These are phyloP conservation scores for Nycticebus coucang DNA, from an alignment of 2,113 vertebrate genomes.

Conservation along the genomic window DNA sequence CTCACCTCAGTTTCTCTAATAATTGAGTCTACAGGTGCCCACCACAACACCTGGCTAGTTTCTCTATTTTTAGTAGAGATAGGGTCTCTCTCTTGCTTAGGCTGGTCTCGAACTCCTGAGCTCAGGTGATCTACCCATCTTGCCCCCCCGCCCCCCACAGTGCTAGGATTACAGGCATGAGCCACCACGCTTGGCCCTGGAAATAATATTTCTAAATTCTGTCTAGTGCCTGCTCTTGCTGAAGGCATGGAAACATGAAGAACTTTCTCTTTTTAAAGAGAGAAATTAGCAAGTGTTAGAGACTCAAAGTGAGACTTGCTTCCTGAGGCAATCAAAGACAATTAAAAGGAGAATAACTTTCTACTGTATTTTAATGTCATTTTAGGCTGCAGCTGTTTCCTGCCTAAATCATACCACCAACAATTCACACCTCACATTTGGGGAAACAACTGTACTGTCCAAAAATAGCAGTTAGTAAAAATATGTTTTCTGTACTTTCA, in stretches of 20 bases:
- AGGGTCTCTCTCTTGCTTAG: too few relatives aligned
- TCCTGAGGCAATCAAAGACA: background rate
- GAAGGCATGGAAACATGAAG: background rate
- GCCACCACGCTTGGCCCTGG: too few relatives aligned
- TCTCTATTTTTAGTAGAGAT: too few relatives aligned
- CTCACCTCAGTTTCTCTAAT: too few relatives aligned
- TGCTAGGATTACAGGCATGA: too few relatives aligned
- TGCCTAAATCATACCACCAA: background rate
- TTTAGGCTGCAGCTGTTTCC: background rate
- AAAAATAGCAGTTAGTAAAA: background rate
- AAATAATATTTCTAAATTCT: slow-evolving; percentile 3
- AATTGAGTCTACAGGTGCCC: too few relatives aligned
- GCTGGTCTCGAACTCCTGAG: too few relatives aligned
- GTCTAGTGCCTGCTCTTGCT: background rate
- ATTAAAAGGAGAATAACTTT: background rate
- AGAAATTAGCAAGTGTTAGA: slow-evolving; percentile 4
- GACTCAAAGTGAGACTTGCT: background rate
- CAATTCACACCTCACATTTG: background rate
- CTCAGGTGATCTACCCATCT: too few relatives aligned
- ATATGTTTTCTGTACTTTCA: background rate
- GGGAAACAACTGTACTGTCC: background rate
- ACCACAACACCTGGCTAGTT: too few relatives aligned
- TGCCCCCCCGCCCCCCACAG: too few relatives aligned
- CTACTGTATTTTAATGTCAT: background rate
- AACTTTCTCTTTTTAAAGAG: slow-evolving; percentile 4